Base-by-base conservation (phyloP, 1,140 invertebrate species). In the Cepaea nemoralis region DNA sequence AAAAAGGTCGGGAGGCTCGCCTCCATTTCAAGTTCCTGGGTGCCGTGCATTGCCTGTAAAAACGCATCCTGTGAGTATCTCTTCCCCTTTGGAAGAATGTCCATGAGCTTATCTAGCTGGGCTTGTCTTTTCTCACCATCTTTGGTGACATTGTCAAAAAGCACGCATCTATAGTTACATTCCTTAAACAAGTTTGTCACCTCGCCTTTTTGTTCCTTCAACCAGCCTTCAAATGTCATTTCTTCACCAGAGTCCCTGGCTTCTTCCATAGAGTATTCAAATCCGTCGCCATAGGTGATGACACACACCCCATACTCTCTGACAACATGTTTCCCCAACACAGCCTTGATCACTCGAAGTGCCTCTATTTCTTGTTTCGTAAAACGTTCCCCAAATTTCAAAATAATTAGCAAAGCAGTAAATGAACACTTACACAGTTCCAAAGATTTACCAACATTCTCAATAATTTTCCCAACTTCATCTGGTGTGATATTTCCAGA, bases 321-420 rank as follows among this genome's bases (percentile, higher is more conserved):
- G 40, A 74, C 19, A 48, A 74, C 71, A 48, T 74, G 31, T 12
- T 74, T 74, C 8, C 71, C 71, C 10, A 74, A 27, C 16, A 74
- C 35, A 27, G 31, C n/a, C 40, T 50, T 74, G 2, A 74, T 33
- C 22, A 74, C 0, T n/a, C 22, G 48, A 12, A 74, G 48, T 48
- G 71, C 31, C 14, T 74, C 42, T n/a, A 27, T 22, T 31, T 74
- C 71, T 48, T 74, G 37, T 14, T 45, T 45, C 22, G 71, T 74
- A 48, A 48, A 74, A 10, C 71, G 19, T 50, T 45, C 1, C 33
- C 40, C 71, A 74, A 45, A 74, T 33, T 48, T 74, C 71, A 74
- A 16, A n/a, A 48, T 27, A 33, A 74, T 74, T 31, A 74, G 31
- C 48, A 74, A 27, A 27, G 71, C 59, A 63, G n/a, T 63, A 31